Percentiles rank a stretch among this genome's conserved stretches.
These are phyloP conservation scores for Cephus sareptanus DNA, from an alignment of 2,888 invertebrate species.

Conservation along the genomic window DNA sequence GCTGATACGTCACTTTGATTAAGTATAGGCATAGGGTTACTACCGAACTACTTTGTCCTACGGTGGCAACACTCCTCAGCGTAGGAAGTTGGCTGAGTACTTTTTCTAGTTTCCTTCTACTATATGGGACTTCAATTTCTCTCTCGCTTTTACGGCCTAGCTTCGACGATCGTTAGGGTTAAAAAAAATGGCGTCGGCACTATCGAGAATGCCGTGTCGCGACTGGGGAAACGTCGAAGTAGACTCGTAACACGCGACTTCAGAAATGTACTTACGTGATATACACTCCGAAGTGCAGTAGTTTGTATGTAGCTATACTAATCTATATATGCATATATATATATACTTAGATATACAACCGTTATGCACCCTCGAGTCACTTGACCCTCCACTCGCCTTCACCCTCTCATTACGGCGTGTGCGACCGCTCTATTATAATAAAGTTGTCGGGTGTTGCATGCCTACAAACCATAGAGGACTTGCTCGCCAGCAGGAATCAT, in stretches of 20 bases:
- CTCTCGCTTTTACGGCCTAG: not conserved
- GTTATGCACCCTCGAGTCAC: not conserved
- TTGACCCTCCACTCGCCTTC: not conserved
- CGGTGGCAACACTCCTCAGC: not conserved
- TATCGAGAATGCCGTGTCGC: conserved; percentile 1
- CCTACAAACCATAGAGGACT: not conserved
- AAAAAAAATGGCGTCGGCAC: not conserved
- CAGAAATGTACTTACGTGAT: not conserved
- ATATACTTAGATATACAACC: not conserved
- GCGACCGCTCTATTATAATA: conserved; percentile 5
- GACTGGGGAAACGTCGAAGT: not conserved
- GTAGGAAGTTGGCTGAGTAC: not conserved
- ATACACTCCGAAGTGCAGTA: not conserved
- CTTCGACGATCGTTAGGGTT: not conserved
- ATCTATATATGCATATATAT: not conserved
- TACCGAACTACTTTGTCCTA: not conserved
- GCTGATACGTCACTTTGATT: not conserved
- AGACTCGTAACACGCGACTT: conserved; percentile 1
- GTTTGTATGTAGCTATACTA: not conserved
- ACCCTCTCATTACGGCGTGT: not conserved
- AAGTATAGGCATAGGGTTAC: not conserved
- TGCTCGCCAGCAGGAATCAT: not conserved
- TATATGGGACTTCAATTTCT: not conserved
- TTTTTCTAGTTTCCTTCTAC: not conserved
- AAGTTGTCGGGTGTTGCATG: conserved; percentile 3